Percentiles rank a stretch among this genome's conserved stretches.
Evolutionary conservation across 2,797 vertebrate genomes (phyloP).

Genomic region (Enteromius radiatus): DNA sequence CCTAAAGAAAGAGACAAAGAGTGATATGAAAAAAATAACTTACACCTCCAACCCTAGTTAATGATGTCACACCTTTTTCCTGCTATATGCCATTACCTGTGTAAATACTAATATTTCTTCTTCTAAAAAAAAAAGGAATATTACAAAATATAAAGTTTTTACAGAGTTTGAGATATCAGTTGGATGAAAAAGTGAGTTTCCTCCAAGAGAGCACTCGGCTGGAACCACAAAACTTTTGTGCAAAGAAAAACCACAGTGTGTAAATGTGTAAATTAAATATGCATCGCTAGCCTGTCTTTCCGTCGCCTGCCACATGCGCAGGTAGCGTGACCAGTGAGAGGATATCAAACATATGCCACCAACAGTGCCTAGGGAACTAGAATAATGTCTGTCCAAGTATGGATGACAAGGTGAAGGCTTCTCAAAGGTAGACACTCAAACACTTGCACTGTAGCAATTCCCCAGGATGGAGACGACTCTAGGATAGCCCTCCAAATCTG

Average conservation of each 20-base stretch:
- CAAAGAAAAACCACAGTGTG: slow-evolving; percentile 15
- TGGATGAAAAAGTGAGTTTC: neutral
- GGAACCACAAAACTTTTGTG: slow-evolving; percentile 47
- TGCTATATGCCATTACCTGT: neutral
- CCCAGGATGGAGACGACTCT: slow-evolving; percentile 44
- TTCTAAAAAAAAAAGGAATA: neutral
- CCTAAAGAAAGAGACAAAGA: slow-evolving; percentile 36
- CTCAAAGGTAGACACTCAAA: slow-evolving; percentile 47
- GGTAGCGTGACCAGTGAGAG: slow-evolving; percentile 62
- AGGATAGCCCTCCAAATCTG: slow-evolving; percentile 37
- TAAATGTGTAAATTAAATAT: slow-evolving; percentile 58
- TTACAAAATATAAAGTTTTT: neutral
- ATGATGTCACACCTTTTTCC: neutral
- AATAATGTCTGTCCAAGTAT: slow-evolving; percentile 57
- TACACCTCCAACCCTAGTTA: neutral
- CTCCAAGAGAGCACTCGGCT: slow-evolving; percentile 30
- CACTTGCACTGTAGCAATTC: slow-evolving; percentile 44
- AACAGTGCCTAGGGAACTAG: slow-evolving; percentile 52
- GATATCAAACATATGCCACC: slow-evolving; percentile 60
- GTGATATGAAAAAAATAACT: slow-evolving; percentile 13
- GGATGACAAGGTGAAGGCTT: slow-evolving; percentile 61
- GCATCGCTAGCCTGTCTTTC: slow-evolving; percentile 49
- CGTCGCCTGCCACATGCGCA: slow-evolving; percentile 54
- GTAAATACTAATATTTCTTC: neutral
- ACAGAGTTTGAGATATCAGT: neutral